These are phyloP conservation scores for Meghimatium bilineatum DNA, from an alignment of 2,888 invertebrate species.

Conservation along the genomic window DNA sequence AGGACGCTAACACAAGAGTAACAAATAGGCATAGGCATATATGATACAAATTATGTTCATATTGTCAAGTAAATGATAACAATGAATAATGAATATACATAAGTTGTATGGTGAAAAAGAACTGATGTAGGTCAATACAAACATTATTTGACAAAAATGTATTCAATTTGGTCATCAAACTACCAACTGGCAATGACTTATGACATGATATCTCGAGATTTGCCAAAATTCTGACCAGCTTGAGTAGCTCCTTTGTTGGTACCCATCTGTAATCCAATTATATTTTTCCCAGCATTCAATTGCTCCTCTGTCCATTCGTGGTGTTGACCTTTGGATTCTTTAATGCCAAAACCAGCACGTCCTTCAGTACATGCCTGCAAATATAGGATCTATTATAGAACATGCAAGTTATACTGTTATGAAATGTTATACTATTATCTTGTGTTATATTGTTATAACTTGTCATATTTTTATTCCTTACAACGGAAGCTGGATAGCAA, in stretches of 20 bases:
- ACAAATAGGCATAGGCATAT: too few species aligned
- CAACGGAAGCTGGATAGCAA: too few species aligned
- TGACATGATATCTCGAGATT: constrained; percentile 55
- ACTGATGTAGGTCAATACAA: not conserved
- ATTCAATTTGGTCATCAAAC: not conserved
- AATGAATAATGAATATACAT: too few species aligned
- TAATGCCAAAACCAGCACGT: constrained; percentile 82
- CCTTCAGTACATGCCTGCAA: constrained; percentile 29
- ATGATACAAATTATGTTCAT: too few species aligned
- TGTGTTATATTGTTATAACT: too few species aligned
- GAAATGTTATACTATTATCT: too few species aligned
- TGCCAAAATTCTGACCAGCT: constrained; percentile 87
- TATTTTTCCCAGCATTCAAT: constrained; percentile 91
- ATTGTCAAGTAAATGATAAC: too few species aligned
- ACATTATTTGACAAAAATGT: not conserved
- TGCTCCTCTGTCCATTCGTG: constrained; percentile 96
- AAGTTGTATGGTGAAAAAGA: too few species aligned
- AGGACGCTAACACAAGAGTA: too few species aligned
- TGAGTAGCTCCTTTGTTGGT: constrained; percentile 98
- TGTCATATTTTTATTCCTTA: too few species aligned
- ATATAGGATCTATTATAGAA: too few species aligned
- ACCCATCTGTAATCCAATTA: constrained; percentile 88
- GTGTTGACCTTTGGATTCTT: constrained; percentile 96
- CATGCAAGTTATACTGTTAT: too few species aligned
- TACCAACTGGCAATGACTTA: not conserved